phyloP scores from a whole-genome alignment of 2,113 vertebrate genomes.

The Dromiciops gliroides region DNA sequence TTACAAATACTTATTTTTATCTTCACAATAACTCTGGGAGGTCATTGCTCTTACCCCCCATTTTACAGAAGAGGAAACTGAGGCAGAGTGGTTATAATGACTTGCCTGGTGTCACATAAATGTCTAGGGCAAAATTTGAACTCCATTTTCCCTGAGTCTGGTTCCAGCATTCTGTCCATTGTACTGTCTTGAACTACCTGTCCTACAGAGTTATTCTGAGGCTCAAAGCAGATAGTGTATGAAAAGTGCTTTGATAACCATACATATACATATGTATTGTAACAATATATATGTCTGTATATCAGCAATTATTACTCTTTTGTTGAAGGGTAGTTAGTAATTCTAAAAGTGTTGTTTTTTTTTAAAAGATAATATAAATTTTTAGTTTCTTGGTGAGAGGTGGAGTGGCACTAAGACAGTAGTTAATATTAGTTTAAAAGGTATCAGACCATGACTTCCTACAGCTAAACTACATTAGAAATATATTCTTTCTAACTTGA shows the following conservation, averaged over 20 bases:
- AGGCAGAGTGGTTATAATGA: neutral
- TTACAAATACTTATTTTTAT: neutral
- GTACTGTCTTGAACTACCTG: no score
- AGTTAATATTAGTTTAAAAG: neutral
- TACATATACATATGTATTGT: no score
- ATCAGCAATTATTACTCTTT: neutral
- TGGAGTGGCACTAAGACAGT: neutral
- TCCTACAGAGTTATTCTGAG: no score
- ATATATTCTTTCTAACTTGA: slow-evolving; percentile 13
- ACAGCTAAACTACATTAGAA: slow-evolving; percentile 27
- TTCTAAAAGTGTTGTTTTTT: slow-evolving; percentile 20
- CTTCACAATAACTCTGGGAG: neutral
- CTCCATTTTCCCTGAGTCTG: no score
- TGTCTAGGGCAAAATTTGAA: no score
- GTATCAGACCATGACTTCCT: slow-evolving; percentile 14
- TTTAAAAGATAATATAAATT: slow-evolving; percentile 32
- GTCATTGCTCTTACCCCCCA: neutral
- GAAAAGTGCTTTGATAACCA: no score
- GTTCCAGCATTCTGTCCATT: no score
- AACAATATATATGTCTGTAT: no score
- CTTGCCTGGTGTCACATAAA: neutral
- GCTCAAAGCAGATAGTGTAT: no score
- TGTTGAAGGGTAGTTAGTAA: neutral
- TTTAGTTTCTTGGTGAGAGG: slow-evolving; percentile 27
- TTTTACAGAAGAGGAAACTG: neutral